These are phyloP conservation scores for Trichechus manatus DNA, from an alignment of 2,113 vertebrate species.

Conservation along the genomic window DNA sequence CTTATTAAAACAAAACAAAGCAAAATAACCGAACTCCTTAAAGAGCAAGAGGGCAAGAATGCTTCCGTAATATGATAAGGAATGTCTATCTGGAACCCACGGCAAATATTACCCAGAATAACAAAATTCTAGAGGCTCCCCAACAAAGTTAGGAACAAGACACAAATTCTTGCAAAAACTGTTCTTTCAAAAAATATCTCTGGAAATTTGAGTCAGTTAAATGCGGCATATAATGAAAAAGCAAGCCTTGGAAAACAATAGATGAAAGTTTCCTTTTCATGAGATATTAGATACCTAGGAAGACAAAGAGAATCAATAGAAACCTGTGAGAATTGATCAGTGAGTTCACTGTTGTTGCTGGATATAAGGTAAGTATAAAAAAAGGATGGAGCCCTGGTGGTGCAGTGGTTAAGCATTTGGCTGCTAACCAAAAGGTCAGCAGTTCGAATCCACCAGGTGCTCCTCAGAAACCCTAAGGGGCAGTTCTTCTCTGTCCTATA, in stretches of 20 bases:
- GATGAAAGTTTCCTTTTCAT: background rate
- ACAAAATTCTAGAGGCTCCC: background rate
- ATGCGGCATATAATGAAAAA: background rate
- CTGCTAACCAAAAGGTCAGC: too few relatives aligned
- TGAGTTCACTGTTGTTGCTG: background rate
- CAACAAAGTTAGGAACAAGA: background rate
- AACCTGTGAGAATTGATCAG: background rate
- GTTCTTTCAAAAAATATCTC: background rate
- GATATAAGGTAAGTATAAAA: background rate
- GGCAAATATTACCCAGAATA: background rate
- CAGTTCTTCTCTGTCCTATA: too few relatives aligned
- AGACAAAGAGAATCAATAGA: background rate
- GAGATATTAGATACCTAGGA: background rate
- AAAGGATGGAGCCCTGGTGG: too few relatives aligned
- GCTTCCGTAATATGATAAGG: background rate
- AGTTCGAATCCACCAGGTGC: too few relatives aligned
- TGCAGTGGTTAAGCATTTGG: too few relatives aligned
- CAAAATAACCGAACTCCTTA: background rate
- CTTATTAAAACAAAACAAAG: background rate
- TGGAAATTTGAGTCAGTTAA: background rate
- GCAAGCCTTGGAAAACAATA: background rate
- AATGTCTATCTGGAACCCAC: background rate
- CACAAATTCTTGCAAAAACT: background rate
- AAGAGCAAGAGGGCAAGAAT: background rate
- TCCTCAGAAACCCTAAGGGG: too few relatives aligned